Percentiles rank a stretch among this genome's conserved stretches.
These are phyloP conservation scores for Drosophila nr. medialis DNA, from an alignment of 2,888 invertebrate genomes.

Conservation along the genomic window DNA sequence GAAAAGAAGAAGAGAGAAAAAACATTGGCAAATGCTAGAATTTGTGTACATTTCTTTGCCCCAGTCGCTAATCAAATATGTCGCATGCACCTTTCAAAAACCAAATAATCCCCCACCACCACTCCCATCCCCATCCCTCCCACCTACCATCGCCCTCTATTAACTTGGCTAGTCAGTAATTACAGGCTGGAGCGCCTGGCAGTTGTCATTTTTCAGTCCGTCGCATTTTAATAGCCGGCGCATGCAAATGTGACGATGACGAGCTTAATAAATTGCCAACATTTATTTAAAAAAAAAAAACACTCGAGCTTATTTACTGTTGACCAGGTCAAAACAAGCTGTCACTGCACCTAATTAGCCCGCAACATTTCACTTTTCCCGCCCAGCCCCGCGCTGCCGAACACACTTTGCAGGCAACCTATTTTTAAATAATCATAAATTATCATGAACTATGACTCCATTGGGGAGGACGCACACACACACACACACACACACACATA, in stretches of 20 bases:
- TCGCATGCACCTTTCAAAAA: slow-evolving; percentile 53
- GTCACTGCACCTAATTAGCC: slow-evolving; percentile 69
- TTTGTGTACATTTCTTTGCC: slow-evolving; percentile 34
- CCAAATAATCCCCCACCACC: slow-evolving; percentile 33
- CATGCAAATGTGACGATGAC: slow-evolving; percentile 68
- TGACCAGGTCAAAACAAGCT: slow-evolving; percentile 53
- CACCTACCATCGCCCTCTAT: background rate
- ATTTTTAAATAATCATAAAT: slow-evolving; percentile 77
- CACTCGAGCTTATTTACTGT: slow-evolving; percentile 38
- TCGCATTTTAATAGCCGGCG: slow-evolving; percentile 60
- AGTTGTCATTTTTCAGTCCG: slow-evolving; percentile 74
- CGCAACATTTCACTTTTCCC: slow-evolving; percentile 1
- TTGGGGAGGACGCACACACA: slow-evolving; percentile 39
- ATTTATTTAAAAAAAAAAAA: slow-evolving; percentile 53
- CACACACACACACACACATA: slow-evolving; percentile 30
- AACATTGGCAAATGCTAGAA: slow-evolving; percentile 38
- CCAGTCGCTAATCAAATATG: slow-evolving; percentile 51
- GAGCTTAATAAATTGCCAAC: slow-evolving; percentile 71
- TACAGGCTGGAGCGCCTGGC: slow-evolving; percentile 58
- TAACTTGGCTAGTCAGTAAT: slow-evolving; percentile 46
- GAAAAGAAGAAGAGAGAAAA: slow-evolving; percentile 14
- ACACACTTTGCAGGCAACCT: slow-evolving; percentile 44
- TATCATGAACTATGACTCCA: slow-evolving; percentile 67
- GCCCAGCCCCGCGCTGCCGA: background rate
- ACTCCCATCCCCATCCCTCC: background rate